A percentile compares a stretch with the other conserved stretches of the same genome.
Evolutionary conservation across 2,797 vertebrate species (phyloP).

Genomic region (Delichon dasypus): DNA sequence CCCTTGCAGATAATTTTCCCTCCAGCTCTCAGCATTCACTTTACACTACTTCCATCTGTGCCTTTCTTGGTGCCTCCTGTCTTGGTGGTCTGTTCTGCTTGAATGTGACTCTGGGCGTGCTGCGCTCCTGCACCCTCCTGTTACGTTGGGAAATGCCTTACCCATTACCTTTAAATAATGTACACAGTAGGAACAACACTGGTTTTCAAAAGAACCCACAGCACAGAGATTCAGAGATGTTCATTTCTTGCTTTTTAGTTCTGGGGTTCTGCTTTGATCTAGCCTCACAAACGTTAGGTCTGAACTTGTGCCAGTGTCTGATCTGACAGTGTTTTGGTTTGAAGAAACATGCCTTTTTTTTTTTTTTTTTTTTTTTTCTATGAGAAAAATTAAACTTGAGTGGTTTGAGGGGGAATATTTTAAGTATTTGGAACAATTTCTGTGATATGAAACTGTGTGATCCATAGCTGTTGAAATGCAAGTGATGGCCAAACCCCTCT

Average conservation of each 20-base stretch:
- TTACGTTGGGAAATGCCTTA: not conserved
- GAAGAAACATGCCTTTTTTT: not conserved
- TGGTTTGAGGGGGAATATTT: not conserved
- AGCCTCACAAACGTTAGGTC: not conserved
- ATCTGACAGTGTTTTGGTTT: conserved; percentile 37
- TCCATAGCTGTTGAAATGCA: not conserved
- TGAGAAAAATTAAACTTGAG: conserved; percentile 7
- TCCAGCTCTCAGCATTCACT: not conserved
- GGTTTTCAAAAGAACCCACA: not conserved
- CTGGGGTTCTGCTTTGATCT: conserved; percentile 19
- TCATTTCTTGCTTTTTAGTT: conserved; percentile 4
- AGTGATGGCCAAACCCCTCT: not conserved
- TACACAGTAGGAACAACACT: not conserved
- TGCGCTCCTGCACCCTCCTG: not conserved
- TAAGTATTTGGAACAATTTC: not conserved
- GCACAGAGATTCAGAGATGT: not conserved
- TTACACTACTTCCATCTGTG: not conserved
- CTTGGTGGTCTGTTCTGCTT: not conserved
- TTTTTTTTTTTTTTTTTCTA: not conserved
- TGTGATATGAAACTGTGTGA: not conserved
- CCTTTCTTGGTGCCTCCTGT: not conserved
- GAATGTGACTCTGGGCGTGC: not conserved
- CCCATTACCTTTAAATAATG: not conserved
- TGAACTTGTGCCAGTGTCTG: conserved; percentile 43
- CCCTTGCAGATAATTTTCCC: not conserved